Base-by-base conservation (phyloP, 2,797 vertebrate genomes). In the Notamacropus eugenii region DNA sequence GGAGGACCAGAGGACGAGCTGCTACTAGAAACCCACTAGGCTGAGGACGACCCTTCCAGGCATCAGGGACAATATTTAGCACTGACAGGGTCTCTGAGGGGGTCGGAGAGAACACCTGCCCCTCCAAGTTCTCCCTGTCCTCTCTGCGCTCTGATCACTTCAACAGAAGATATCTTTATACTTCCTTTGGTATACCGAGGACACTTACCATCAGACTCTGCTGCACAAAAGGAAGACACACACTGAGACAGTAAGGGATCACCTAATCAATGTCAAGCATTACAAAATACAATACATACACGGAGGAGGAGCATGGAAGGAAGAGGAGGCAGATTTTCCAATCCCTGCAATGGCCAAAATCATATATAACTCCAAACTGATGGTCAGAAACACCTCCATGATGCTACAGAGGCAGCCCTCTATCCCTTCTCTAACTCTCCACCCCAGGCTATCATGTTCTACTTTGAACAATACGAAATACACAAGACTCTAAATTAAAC, bases 301-400 rank as follows among this genome's bases (percentile, higher is more conserved):
- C 12, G 3, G 40, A 24, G 50, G 8, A 46, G 40, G 67, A 19
- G n/a, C 2, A 40, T 40, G n/a, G n/a, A 46, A 82, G 8, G 74
- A 40, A 82, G 22, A 46, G 22, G 8, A 87, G 74, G 24, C 46
- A 27, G 9, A n/a, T 67, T 67, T n/a, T 67, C 62, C 3, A 27
- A 10, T 87, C 22, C 11, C 28, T 12, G 50, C 74, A 82, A 82
- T 27, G 22, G 74, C 74, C 74, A 46, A 50, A 87, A 24, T 95
- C 91, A 55, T 90, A 94, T 93, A 92, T 55, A 97, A 95, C 96
- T 97, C 95, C 87, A 97, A 97, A 97, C n/a, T 93, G 54, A 55
- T 92, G 92, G 92, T 93, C 62, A 92, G 59, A 97, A 96, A 96
- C 82, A 97, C 74, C 14, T 93, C 92, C 90, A 91, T 10, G 34